Percentiles rank a stretch among this genome's conserved stretches.
phyloP scores from a whole-genome alignment of 2,113 vertebrate species.

The Ibidorhyncha struthersii region DNA sequence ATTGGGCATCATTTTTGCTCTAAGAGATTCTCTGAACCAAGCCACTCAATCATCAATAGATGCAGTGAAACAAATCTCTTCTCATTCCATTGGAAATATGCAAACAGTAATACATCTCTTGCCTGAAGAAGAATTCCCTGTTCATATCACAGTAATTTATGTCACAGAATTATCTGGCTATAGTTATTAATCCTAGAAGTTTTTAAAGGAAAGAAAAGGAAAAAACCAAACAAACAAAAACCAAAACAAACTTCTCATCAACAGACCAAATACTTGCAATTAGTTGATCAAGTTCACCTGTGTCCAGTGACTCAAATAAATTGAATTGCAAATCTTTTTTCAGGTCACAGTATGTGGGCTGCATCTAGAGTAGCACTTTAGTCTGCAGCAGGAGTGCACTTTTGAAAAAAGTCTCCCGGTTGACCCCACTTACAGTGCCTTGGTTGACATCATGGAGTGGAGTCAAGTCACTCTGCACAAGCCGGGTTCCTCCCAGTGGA shows the following conservation, averaged over 20 bases:
- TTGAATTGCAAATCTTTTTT: not conserved
- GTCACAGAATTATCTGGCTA: conserved; percentile 14
- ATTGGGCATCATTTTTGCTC: not conserved
- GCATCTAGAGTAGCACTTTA: not conserved
- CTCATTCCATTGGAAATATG: conserved; percentile 19
- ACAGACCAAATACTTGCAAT: not conserved
- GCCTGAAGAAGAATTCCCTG: conserved; percentile 27
- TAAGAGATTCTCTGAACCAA: conserved; percentile 7
- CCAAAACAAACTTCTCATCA: not conserved
- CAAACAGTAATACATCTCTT: conserved; percentile 31
- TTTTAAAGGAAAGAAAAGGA: not conserved
- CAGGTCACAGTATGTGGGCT: not conserved
- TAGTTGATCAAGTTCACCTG: not conserved
- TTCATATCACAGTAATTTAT: not conserved
- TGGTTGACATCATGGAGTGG: accelerated
- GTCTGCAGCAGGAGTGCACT: not conserved
- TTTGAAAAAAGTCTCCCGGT: not conserved
- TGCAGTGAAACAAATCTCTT: conserved; percentile 45
- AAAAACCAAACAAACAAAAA: not conserved
- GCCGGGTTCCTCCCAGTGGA: not conserved
- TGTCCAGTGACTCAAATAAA: not conserved
- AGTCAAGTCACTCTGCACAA: not conserved
- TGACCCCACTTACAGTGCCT: not conserved
- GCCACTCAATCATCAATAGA: conserved; percentile 27
- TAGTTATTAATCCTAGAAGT: not conserved